Base-by-base conservation (phyloP, 2,888 invertebrate species). In the Morinoia aosen region DNA sequence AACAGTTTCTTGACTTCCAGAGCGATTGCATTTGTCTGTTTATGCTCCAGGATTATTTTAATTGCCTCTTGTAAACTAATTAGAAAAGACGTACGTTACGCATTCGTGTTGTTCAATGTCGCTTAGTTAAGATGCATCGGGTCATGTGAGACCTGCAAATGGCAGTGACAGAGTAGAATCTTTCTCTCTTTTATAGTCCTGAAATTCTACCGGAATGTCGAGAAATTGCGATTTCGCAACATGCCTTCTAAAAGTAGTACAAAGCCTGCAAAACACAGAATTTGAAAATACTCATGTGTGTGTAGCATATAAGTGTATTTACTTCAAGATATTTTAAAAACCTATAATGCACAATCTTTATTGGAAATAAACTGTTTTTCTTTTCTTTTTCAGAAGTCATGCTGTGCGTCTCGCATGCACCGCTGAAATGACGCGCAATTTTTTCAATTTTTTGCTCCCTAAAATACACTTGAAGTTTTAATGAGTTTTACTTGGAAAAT, bases 61-160 rank as follows among this genome's bases (percentile, higher is more conserved):
- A 90, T 90, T 90, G 8, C 90, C 40, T 90, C 48, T 14, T 40
- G 90, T 39, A 90, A 90, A 90, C 90, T 90, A 90, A 90, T 90
- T 90, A 90, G 90, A 14, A 40, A 48, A 12, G 90, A 90, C 90
- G 90, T 40, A 40, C 90, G 40, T 39, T 16, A 48, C 90, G 48
- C 14, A 40, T 33, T 39, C 11, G 40, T 14, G 40, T 11, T 48
- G 90, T 90, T 90, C 90, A 16, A 14, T 90, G 90, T 90, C 90
- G 10, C 3, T 90, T 48, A 19, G 39, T 90, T 4, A 14, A 40
- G 90, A 90, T 40, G 39, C 90, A 90, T 90, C 39, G 48, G 90
- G 40, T 48, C 90, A 40, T 16, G 90, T 39, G 39, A 14, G 90
- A 11, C 39, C 40, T 16, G 39, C 40, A 90, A 90, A 90, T 39